phyloP scores from a whole-genome alignment of 2,888 invertebrate genomes.

The Lissocephala sabroskyi region DNA sequence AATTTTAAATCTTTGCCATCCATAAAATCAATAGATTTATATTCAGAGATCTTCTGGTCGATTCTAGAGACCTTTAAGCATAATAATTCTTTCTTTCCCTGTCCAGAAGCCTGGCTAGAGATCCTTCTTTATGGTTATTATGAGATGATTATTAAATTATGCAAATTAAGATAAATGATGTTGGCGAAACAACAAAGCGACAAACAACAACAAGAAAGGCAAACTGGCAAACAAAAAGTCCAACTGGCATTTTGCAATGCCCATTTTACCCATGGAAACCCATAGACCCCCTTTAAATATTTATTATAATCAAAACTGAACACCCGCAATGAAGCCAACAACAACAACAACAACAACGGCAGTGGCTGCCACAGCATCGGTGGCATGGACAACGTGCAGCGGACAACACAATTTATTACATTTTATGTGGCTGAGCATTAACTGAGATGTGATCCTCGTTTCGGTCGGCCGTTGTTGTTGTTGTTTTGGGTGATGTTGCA shows the following conservation, averaged over 20 bases:
- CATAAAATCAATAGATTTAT: too few relatives aligned
- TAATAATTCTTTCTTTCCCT: too few relatives aligned
- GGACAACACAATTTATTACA: constrained; percentile 58
- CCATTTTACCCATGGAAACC: constrained; percentile 19
- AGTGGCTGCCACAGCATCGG: constrained; percentile 7
- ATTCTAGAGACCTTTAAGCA: too few relatives aligned
- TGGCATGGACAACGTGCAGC: constrained; percentile 25
- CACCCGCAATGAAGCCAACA: constrained; percentile 44
- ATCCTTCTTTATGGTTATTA: too few relatives aligned
- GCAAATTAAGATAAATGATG: constrained; percentile 15
- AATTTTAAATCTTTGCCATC: too few relatives aligned
- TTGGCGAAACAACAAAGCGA: constrained; percentile 15
- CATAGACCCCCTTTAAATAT: constrained; percentile 47
- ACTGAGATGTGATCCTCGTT: constrained; percentile 54
- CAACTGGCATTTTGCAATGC: constrained; percentile 44
- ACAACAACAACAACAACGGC: too few relatives aligned
- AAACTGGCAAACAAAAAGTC: constrained; percentile 17
- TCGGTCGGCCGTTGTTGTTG: neutral
- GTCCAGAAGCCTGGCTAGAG: too few relatives aligned
- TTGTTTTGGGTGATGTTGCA: constrained; percentile 3
- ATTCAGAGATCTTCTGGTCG: too few relatives aligned
- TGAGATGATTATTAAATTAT: constrained; percentile 1
- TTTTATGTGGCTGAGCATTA: constrained; percentile 54
- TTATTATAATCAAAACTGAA: constrained; percentile 56
- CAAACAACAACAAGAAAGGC: constrained; percentile 7